Conservation (phyloP, 2,888 invertebrate species). For the Meandrusa payeni region DNA sequence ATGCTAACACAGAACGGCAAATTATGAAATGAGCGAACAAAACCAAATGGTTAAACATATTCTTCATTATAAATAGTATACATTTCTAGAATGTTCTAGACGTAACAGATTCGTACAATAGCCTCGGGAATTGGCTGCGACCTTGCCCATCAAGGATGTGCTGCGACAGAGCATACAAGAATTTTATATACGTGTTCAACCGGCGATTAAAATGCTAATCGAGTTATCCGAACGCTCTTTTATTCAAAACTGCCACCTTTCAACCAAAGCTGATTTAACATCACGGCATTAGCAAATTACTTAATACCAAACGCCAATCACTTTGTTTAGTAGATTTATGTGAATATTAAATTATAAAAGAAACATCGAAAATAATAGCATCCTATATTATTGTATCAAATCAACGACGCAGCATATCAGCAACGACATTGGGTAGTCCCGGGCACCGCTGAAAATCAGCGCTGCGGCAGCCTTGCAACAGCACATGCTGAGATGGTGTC, state of each 20-base stretch:
- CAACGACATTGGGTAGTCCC: no score
- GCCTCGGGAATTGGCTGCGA: conserved; percentile 4
- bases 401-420: no score
- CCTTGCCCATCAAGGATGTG: conserved; percentile 21
- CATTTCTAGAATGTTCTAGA: conserved; percentile 7
- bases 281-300: conserved; percentile 4
- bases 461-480: no score
- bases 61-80: neutral
- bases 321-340: neutral
- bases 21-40: no score
- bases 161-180: conserved; percentile 11
- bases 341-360: no score
- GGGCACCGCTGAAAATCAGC: no score
- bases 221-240: conserved; percentile 10
- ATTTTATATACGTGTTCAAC: conserved; percentile 18
- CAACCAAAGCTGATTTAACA: conserved; percentile 17
- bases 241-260: conserved; percentile 16
- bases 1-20: no score
- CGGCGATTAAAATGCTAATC: conserved; percentile 22
- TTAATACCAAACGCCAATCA: neutral
- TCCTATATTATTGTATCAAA: no score
- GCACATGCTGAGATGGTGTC: no score
- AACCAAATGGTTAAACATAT: neutral
- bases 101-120: neutral
- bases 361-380: no score